Evolutionary conservation across 2,888 invertebrate species (phyloP), one percentile per base, ranked within the genome.

Genomic region (Panzeria rudis): DNA sequence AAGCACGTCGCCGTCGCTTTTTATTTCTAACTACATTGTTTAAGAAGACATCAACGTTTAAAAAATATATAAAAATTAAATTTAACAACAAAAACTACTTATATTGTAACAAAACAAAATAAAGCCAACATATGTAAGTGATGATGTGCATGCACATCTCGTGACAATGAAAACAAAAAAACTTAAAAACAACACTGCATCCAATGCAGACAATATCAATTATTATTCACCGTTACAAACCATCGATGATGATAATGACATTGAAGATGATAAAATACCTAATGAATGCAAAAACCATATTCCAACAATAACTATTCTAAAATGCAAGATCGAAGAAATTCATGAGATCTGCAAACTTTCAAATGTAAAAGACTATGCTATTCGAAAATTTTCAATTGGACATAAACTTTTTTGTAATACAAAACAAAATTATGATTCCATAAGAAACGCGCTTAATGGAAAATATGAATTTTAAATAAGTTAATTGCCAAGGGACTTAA

Each of bases 331-430:
- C 1, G 41, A 41, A 41, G 64, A 44, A 64, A 44, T 64, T 41
- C 62, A 62, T 41, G 41, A 62, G 17, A 41, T 62, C 13, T 62
- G 62, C 13, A 38, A 23, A 41, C 23, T 38, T 62, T 41, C 15
- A 0, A 44, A 62, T 23, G 13, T 62, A 62, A 41, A 38, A 13
- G 62, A 62, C 13, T 62, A 41, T 62, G 38, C 41, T 6, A 23
- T 52, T 20, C 50, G 68, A 32, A 68, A 68, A 52, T 52, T 68
- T 20, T 68, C 68, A 20, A 68, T 68, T 35, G 68, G 68, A 35
- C 32, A 52, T 20, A 68, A 68, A 68, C 2, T 68, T 25, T 68
- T 68, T 20, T 68, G 68, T 52, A 68, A 50, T 52, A 52, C 17
- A 9, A 50, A 68, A 68, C 6, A n/a, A n/a, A 52, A 52, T 9